Base-by-base conservation (phyloP, 2,797 vertebrate species). In the Prionace glauca region DNA sequence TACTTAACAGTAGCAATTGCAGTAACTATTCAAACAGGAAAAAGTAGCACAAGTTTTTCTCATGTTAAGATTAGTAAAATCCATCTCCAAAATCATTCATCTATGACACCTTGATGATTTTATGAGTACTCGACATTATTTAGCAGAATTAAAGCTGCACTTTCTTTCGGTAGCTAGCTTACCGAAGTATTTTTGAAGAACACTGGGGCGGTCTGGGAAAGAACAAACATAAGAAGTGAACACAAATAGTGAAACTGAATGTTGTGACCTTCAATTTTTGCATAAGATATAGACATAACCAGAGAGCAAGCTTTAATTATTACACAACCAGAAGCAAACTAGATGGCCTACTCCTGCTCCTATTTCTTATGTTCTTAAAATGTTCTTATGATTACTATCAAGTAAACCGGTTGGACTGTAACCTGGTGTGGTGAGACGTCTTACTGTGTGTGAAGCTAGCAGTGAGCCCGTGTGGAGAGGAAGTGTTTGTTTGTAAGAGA, bases 131-230 rank as follows among this genome's bases (percentile, higher is more conserved):
- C 20, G 14, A 20, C 79, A 81, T 36, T 81, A 1, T 32, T 77
- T 77, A 77, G n/a, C 74, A 77, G 74, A 77, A n/a, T 3, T 10
- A n/a, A 74, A 11, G 32, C 32, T 77, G 74, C 2, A 77, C 74
- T 14, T 9, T 74, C 10, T 29, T 32, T n/a, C 3, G 10, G 32
- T n/a, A 77, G 32, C 32, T 77, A 77, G 32, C 32, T 77, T n/a
- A 77, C 32, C 11, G 32, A 77, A 77, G 74, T 81, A 16, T 41
- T 41, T 36, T 36, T 16, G 9, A 36, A 36, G n/a, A 14, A 11
- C 0, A 74, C 2, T 1, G 12, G n/a, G 77, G n/a, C 4, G 18
- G n/a, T 0, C 4, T 10, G 5, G 36, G 20, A 5, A 7, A 3
- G n/a, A 41, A 81, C 16, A 16, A 20, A 16, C 32, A 79, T 20